Percentiles rank a stretch among this genome's conserved stretches.
Evolutionary conservation across 1,140 invertebrate species (phyloP).

Genomic region (Tribolium castaneum): DNA sequence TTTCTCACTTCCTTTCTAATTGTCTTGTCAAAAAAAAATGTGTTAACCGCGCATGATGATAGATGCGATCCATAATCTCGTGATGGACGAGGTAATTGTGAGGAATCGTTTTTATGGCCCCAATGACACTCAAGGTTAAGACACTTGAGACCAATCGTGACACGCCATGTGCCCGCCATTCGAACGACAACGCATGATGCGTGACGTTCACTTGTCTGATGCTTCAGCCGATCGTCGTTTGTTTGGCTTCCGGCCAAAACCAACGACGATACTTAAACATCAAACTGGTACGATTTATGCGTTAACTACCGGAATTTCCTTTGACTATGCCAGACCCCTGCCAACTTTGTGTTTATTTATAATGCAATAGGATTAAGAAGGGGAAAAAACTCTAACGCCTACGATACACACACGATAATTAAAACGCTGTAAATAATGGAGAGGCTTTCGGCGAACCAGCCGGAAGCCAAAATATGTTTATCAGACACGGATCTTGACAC

Average conservation of each 20-base stretch:
- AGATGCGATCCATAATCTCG: too few relatives aligned
- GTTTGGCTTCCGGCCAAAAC: constrained; percentile 30
- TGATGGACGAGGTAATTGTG: too few relatives aligned
- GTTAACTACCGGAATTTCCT: constrained; percentile 35
- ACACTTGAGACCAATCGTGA: constrained; percentile 8
- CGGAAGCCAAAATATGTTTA: neutral
- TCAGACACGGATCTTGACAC: too few relatives aligned
- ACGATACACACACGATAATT: constrained; percentile 2
- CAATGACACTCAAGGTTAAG: constrained; percentile 28
- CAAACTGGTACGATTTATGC: constrained; percentile 24
- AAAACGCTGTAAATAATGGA: constrained; percentile 27
- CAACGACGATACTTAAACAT: constrained; percentile 24
- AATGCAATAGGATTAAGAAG: constrained; percentile 19
- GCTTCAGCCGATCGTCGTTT: neutral
- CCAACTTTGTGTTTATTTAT: constrained; percentile 34
- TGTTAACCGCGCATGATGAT: too few relatives aligned
- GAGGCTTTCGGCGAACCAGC: neutral
- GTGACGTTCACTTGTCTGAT: constrained; percentile 30
- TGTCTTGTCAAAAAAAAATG: neutral
- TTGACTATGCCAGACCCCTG: constrained; percentile 18
- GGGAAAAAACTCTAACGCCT: constrained; percentile 10
- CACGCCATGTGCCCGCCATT: constrained; percentile 23
- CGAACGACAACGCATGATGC: neutral
- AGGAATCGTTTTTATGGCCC: neutral
- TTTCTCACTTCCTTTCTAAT: neutral